Evolutionary conservation across 1,140 invertebrate genomes (phyloP).

Genomic region (Hermetia illucens): DNA sequence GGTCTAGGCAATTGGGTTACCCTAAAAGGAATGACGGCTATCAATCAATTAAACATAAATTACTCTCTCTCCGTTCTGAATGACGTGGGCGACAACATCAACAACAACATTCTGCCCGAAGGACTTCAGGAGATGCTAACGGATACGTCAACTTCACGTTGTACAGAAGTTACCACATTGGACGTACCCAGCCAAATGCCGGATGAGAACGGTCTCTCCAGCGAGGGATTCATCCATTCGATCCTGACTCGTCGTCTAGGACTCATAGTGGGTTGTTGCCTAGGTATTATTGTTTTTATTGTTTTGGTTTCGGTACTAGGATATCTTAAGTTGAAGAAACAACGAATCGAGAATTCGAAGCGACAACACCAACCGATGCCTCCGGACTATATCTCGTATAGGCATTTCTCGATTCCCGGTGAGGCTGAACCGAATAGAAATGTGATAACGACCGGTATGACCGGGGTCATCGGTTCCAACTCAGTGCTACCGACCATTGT

Average conservation of each 20-base stretch:
- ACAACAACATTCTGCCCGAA: slow-evolving; percentile 28
- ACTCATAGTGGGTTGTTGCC: slow-evolving; percentile 68
- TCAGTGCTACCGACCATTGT: slow-evolving; percentile 19
- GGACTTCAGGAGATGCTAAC: slow-evolving; percentile 46
- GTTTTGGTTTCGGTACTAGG: slow-evolving; percentile 67
- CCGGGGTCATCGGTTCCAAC: slow-evolving; percentile 10
- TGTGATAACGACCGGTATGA: not conserved
- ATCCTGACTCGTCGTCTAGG: slow-evolving; percentile 64
- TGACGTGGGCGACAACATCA: slow-evolving; percentile 13
- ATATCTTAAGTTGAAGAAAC: slow-evolving; percentile 74
- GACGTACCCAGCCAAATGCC: slow-evolving; percentile 47
- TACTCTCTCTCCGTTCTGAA: slow-evolving; percentile 19
- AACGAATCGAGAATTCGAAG: slow-evolving; percentile 52
- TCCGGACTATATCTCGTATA: slow-evolving; percentile 58
- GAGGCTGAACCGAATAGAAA: slow-evolving; percentile 23
- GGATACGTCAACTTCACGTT: slow-evolving; percentile 57
- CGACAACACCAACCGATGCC: slow-evolving; percentile 42
- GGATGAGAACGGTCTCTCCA: slow-evolving; percentile 47
- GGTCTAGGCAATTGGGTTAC: slow-evolving; percentile 57
- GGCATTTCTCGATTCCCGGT: slow-evolving; percentile 45
- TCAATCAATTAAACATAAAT: slow-evolving; percentile 32
- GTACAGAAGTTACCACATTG: slow-evolving; percentile 59
- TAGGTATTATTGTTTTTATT: slow-evolving; percentile 73
- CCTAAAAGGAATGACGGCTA: slow-evolving; percentile 29
- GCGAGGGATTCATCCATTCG: slow-evolving; percentile 44